Evolutionary conservation across 2,888 invertebrate genomes (phyloP).

Genomic region (Sarcophaga subvicina): DNA sequence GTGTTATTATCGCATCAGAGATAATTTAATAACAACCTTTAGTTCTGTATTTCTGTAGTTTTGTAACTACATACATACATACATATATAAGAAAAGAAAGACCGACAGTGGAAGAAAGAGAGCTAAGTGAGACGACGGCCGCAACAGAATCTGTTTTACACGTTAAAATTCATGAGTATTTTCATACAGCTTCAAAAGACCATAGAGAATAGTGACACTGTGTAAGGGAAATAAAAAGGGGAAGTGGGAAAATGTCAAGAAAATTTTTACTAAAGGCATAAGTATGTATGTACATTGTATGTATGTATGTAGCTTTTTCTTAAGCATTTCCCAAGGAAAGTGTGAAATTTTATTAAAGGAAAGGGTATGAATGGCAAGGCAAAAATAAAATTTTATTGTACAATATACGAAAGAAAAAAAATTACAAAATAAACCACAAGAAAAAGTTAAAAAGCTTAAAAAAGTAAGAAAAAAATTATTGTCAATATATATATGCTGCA

Average conservation of each 20-base stretch:
- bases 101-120: neutral
- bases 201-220: neutral
- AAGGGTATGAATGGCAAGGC: neutral
- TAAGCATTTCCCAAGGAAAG: neutral
- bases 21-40: conserved; percentile 78
- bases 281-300: too few species aligned
- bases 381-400: neutral
- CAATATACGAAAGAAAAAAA: neutral
- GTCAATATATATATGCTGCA: too few species aligned
- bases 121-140: neutral
- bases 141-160: too few species aligned
- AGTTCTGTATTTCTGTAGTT: conserved; percentile 49
- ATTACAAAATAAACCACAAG: neutral
- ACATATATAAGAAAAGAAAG: neutral
- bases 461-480: too few species aligned
- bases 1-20: conserved; percentile 79
- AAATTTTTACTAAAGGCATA: neutral
- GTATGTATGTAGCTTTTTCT: neutral
- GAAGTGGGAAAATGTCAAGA: neutral
- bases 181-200: too few species aligned
- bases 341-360: neutral
- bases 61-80: neutral
- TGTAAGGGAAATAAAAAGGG: neutral
- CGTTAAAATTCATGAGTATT: too few species aligned
- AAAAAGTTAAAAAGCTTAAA: neutral